Percentiles rank a stretch among this genome's conserved stretches.
These are phyloP conservation scores for Baronia brevicornis DNA, from an alignment of 2,888 invertebrate genomes.

Conservation along the genomic window DNA sequence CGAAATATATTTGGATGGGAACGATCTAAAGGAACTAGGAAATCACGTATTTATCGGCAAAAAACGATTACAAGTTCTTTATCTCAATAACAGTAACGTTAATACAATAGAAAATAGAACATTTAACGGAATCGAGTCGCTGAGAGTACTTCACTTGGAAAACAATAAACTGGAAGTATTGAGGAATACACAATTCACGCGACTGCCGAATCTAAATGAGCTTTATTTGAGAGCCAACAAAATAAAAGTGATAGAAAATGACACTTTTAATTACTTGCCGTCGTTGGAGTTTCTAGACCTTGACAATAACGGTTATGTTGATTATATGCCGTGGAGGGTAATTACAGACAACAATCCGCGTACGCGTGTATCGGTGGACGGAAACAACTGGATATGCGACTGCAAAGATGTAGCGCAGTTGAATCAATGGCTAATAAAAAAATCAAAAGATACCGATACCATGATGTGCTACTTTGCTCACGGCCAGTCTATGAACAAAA, in stretches of 20 bases:
- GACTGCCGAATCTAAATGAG: conserved; percentile 82
- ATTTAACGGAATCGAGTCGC: conserved; percentile 85
- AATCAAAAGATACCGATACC: conserved; percentile 79
- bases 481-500: conserved; percentile 67
- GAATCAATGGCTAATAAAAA: conserved; percentile 81
- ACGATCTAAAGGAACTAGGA: conserved; percentile 84
- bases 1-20: conserved; percentile 89
- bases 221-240: conserved; percentile 86
- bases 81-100: conserved; percentile 86
- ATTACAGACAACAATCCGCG: conserved; percentile 80
- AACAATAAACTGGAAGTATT: conserved; percentile 82
- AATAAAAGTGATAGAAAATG: conserved; percentile 82
- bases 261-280: conserved; percentile 84
- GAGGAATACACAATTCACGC: conserved; percentile 86
- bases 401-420: conserved; percentile 82
- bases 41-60: conserved; percentile 92
- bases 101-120: conserved; percentile 86
- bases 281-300: conserved; percentile 82
- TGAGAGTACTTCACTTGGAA: conserved; percentile 85
- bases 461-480: conserved; percentile 80
- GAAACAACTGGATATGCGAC: conserved; percentile 90
- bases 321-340: conserved; percentile 84
- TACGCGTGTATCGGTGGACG: conserved; percentile 82
- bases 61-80: conserved; percentile 85
- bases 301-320: conserved; percentile 85